Conservation (phyloP, 2,797 vertebrate genomes). For the Pempheris klunzingeri region DNA sequence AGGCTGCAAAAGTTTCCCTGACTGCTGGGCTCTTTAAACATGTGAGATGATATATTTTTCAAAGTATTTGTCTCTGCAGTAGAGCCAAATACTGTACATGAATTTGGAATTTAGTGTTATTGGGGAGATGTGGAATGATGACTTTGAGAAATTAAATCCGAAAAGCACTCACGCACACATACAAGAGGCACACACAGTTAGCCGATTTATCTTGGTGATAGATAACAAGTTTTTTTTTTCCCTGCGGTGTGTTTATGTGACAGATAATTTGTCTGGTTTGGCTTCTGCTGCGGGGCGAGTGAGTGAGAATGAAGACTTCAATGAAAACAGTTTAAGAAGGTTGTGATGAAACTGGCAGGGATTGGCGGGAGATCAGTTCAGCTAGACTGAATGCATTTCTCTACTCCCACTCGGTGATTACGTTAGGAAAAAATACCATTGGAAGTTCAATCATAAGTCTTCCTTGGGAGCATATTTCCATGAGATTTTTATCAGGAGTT, state of each 20-base stretch:
- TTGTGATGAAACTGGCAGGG: conserved; percentile 42
- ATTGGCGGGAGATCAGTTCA: conserved; percentile 46
- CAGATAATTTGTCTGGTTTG: conserved; percentile 62
- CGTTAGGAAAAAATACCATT: conserved; percentile 36
- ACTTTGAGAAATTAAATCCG: conserved; percentile 29
- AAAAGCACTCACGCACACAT: not conserved
- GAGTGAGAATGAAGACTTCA: conserved; percentile 56
- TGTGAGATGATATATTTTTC: conserved; percentile 4
- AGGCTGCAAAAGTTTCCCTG: conserved; percentile 16
- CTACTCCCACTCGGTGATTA: conserved; percentile 48
- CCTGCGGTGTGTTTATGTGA: conserved; percentile 47
- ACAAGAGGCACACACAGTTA: conserved; percentile 19
- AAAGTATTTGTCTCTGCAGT: conserved; percentile 30
- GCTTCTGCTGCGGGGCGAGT: conserved; percentile 47
- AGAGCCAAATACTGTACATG: conserved; percentile 20
- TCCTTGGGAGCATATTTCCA: conserved; percentile 62
- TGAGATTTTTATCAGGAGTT: conserved; percentile 67
- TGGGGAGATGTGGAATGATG: not conserved
- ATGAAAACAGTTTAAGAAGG: conserved; percentile 39
- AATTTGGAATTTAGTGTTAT: no score
- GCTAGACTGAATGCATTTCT: conserved; percentile 45
- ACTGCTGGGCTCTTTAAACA: conserved; percentile 16
- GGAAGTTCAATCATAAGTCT: conserved; percentile 51
- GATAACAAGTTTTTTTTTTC: conserved; percentile 44
- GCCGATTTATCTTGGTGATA: conserved; percentile 45